These are phyloP conservation scores for Dolichopus griseipennis DNA, from an alignment of 2,888 invertebrate species.

Conservation along the genomic window DNA sequence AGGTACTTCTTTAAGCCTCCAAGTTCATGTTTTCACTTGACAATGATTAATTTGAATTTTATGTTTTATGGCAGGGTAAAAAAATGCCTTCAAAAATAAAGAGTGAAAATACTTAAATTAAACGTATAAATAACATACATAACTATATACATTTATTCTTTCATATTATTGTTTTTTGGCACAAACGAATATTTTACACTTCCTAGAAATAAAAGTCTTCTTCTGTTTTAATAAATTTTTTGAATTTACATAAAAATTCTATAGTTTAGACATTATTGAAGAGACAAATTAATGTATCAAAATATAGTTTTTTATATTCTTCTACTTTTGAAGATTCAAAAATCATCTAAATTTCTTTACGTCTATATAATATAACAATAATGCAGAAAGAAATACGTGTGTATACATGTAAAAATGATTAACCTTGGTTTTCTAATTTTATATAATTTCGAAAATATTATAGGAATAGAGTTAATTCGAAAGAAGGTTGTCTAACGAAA, in stretches of 20 bases:
- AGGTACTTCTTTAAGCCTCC: neutral
- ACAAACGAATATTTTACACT: no score
- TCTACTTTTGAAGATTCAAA: neutral
- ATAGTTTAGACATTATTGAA: no score
- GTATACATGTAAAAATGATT: neutral
- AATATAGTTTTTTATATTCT: neutral
- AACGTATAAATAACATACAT: no score
- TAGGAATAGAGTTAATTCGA: neutral
- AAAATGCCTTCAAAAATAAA: neutral
- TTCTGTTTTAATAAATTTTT: no score
- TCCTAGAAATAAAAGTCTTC: no score
- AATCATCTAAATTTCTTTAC: neutral
- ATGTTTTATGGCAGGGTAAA: neutral
- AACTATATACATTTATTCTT: no score
- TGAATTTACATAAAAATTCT: no score
- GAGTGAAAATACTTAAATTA: no score
- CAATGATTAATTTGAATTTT: neutral
- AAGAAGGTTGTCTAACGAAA: neutral
- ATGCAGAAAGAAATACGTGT: neutral
- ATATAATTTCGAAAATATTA: neutral
- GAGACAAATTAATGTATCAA: neutral
- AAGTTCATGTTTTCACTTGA: neutral
- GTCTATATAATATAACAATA: neutral
- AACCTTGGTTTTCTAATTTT: neutral
- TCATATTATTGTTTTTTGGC: no score